Evolutionary conservation across 1,140 invertebrate genomes (phyloP), one percentile per base, ranked within the genome.

Genomic region (Heliconius hermathena): DNA sequence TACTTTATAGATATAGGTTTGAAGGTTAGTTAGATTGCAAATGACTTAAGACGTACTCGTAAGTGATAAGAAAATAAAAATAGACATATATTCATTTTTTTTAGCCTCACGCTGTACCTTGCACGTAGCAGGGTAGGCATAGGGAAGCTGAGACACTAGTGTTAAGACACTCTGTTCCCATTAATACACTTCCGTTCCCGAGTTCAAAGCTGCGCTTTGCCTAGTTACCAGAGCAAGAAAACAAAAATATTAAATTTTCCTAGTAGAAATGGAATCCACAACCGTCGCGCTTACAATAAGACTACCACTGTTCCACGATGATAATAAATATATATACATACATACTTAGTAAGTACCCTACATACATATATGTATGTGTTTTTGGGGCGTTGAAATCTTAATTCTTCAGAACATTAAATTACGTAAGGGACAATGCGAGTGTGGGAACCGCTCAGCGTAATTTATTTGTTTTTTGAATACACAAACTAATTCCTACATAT

Each of bases 401-500:
- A 66, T 66, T 66, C 11, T 13, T 66, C 11, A 29, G 22, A 66
- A 29, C 60, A 66, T 66, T 66, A 66, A 66, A 66, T 66, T 26
- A 66, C 11, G 13, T 66, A 29, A 66, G 4, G 60, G 60, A 66
- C 60, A 66, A 66, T 22, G 22, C 8, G 13, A 66, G 13, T 29
- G 26, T 66, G 26, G 26, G 60, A 29, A 66, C 60, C 16, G 22
- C 13, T 11, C 60, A 29, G 60, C 26, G 60, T 66, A 66, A 66
- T 66, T 66, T 66, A 66, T 66, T 66, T 66, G 60, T 66, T 66
- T 66, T 66, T 66, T 66, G 60, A 66, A 66, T 66, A 66, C 60
- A 66, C 60, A 29, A 66, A 66, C 26, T 71, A 54, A 77, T 29
- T 52, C 52, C 26, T 77, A 77, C 70, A 77, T 54, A 72, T 66